Conservation (phyloP, 2,113 vertebrate genomes). For the Crocuta crocuta region DNA sequence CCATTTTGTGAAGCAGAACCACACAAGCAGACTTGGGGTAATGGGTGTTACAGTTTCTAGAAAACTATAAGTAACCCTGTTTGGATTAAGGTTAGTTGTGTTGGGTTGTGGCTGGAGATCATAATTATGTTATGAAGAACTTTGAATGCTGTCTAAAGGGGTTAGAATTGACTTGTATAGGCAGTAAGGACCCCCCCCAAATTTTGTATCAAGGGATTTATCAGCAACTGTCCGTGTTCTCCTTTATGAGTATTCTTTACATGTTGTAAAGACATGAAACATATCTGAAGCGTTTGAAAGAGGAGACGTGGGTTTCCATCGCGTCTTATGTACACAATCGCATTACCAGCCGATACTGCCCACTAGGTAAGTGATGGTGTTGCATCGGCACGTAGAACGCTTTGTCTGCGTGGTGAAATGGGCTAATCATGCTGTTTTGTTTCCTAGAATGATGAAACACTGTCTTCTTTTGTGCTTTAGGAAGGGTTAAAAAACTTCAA, state of each 20-base stretch:
- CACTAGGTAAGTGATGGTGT: no score
- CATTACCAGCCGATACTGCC: no score
- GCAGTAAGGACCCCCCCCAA: not conserved
- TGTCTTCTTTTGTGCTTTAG: constrained; percentile 74
- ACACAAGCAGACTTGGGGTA: not conserved
- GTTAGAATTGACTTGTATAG: not conserved
- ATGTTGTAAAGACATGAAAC: not conserved
- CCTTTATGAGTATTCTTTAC: not conserved
- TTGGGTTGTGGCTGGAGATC: not conserved
- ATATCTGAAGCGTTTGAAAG: not conserved
- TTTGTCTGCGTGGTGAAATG: not conserved
- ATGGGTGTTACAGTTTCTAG: no score
- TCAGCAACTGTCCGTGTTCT: not conserved
- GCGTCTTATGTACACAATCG: not conserved
- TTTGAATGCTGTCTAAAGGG: not conserved
- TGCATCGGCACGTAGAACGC: fast-evolving
- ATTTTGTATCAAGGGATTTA: not conserved
- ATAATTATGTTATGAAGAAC: not conserved
- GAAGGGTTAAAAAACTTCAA: constrained; percentile 84
- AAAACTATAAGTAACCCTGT: not conserved
- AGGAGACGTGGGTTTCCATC: not conserved
- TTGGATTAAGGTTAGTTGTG: not conserved
- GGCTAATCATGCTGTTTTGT: not conserved
- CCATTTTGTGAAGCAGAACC: not conserved
- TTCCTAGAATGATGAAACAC: not conserved